Conservation (phyloP, 2,888 invertebrate genomes). For the Dryobota labecula region DNA sequence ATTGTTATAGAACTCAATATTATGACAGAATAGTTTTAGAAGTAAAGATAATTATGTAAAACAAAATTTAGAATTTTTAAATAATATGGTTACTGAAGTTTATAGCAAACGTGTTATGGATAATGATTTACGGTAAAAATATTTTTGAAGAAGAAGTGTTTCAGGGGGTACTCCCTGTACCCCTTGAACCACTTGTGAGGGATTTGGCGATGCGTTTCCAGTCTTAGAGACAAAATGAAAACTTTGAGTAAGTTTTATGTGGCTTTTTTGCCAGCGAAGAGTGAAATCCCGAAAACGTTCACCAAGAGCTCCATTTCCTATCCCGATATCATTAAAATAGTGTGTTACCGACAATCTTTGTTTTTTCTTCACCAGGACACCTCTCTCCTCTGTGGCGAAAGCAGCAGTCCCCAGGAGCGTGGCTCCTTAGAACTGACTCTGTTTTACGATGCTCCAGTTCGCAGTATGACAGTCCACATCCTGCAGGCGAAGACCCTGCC, state of each 20-base stretch:
- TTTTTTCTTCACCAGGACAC: constrained; percentile 81
- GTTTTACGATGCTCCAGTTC: constrained; percentile 96
- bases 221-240: neutral
- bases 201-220: neutral
- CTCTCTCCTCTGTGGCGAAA: constrained; percentile 86
- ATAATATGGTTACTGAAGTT: too few relatives aligned
- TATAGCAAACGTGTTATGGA: too few relatives aligned
- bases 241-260: neutral
- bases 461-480: constrained; percentile 97
- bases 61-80: too few relatives aligned
- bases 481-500: constrained; percentile 96
- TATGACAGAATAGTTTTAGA: too few relatives aligned
- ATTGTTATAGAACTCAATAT: too few relatives aligned
- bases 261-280: neutral
- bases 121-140: too few relatives aligned
- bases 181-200: neutral
- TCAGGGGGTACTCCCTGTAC: too few relatives aligned
- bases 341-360: too few relatives aligned
- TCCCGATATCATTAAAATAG: neutral
- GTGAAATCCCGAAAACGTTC: neutral
- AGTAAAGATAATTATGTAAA: too few relatives aligned
- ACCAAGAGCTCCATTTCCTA: neutral
- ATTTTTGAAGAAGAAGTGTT: too few relatives aligned
- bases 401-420: constrained; percentile 90
- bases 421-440: constrained; percentile 97